These are phyloP conservation scores for Lasioglossum calceatum DNA, from an alignment of 2,888 invertebrate genomes.

Conservation along the genomic window DNA sequence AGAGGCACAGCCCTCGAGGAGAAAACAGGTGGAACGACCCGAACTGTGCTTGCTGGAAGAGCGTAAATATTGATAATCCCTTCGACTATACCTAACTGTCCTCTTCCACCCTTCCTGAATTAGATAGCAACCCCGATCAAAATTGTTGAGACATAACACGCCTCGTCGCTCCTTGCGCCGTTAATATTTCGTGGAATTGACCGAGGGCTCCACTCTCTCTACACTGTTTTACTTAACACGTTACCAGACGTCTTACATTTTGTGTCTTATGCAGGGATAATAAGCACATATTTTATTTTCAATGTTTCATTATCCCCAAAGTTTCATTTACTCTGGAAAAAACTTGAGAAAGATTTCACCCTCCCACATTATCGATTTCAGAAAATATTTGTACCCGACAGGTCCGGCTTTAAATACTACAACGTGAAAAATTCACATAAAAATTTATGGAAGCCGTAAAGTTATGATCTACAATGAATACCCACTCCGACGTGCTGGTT, in stretches of 20 bases:
- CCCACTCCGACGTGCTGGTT: neutral
- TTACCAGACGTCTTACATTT: neutral
- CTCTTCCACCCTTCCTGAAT: conserved; percentile 46
- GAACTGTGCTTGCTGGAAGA: conserved; percentile 67
- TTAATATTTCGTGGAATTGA: conserved; percentile 12
- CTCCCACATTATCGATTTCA: neutral
- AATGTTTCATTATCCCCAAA: neutral
- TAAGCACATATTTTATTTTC: neutral
- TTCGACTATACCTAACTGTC: conserved; percentile 67
- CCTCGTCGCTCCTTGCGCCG: neutral
- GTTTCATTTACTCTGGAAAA: neutral
- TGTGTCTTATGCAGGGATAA: neutral
- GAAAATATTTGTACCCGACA: neutral
- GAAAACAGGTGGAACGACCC: conserved; percentile 80
- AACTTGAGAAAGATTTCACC: neutral
- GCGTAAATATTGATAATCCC: conserved; percentile 83
- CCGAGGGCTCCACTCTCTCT: neutral
- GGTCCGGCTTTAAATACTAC: neutral
- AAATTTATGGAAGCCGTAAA: neutral
- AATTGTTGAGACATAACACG: conserved; percentile 35
- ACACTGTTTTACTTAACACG: neutral
- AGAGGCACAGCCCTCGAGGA: conserved; percentile 68
- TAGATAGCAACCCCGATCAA: conserved; percentile 34
- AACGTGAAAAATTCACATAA: neutral
- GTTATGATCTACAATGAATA: neutral